phyloP scores from a whole-genome alignment of 1,140 invertebrate genomes.

The Metaphire vulgaris region DNA sequence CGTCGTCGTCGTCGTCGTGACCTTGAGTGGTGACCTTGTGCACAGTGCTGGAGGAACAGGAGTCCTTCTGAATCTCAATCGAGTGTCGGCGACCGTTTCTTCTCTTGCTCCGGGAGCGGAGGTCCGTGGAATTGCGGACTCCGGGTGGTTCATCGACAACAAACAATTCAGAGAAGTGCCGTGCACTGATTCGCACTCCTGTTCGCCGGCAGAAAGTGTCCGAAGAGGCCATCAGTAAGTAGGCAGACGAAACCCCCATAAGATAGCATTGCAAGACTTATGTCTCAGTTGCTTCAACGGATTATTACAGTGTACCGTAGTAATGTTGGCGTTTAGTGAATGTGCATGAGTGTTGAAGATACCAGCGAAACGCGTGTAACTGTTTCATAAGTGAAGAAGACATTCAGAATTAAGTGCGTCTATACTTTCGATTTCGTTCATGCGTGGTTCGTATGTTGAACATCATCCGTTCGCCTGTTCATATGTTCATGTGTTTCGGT shows the following conservation, averaged over 20 bases:
- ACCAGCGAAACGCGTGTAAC: no score
- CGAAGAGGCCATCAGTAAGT: conserved; percentile 65
- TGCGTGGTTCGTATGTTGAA: no score
- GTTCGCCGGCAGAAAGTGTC: conserved; percentile 61
- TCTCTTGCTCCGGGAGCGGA: conserved; percentile 57
- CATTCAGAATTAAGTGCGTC: no score
- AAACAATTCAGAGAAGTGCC: conserved; percentile 59
- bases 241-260: background rate
- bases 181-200: conserved; percentile 51
- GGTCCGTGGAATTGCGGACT: conserved; percentile 75
- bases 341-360: no score
- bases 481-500: no score
- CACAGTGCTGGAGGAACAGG: conserved; percentile 82
- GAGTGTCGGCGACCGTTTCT: conserved; percentile 56
- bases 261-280: background rate
- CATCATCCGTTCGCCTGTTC: no score
- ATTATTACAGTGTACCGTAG: no score
- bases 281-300: background rate
- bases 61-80: conserved; percentile 81
- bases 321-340: no score
- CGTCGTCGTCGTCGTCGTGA: no score
- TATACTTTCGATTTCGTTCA: no score
- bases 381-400: no score
- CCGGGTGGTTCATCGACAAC: conserved; percentile 87
- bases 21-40: no score